Evolutionary conservation across 2,797 vertebrate genomes (phyloP).

Genomic region (Halcyon leucocephala): DNA sequence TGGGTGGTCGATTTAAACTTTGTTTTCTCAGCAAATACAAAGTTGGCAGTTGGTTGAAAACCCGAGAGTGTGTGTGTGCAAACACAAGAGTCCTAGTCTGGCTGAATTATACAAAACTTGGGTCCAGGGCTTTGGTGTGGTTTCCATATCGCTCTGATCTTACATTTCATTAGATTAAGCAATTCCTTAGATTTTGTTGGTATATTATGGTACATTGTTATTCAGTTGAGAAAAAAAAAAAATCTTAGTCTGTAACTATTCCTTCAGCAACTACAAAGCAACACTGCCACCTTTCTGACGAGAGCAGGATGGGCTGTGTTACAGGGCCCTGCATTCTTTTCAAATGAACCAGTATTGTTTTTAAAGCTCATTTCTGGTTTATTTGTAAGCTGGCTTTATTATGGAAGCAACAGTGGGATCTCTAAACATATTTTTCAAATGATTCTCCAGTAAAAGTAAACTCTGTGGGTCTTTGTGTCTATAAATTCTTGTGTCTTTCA

Average conservation of each 20-base stretch:
- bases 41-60: slow-evolving; percentile 72
- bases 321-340: slow-evolving; percentile 47
- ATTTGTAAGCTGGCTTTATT: slow-evolving; percentile 65
- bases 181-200: slow-evolving; percentile 62
- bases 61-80: slow-evolving; percentile 41
- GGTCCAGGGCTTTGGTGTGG: slow-evolving; percentile 55
- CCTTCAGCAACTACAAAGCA: slow-evolving; percentile 72
- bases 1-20: slow-evolving; percentile 75
- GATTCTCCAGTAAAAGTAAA: slow-evolving; percentile 60
- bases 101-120: slow-evolving; percentile 54
- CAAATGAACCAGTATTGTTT: slow-evolving; percentile 39
- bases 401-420: slow-evolving; percentile 35
- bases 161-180: slow-evolving; percentile 68
- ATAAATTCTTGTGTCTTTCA: not conserved
- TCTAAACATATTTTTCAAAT: slow-evolving; percentile 58
- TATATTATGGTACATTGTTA: slow-evolving; percentile 55
- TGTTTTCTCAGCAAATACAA: slow-evolving; percentile 74
- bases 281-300: slow-evolving; percentile 88
- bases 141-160: slow-evolving; percentile 72
- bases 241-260: not conserved
- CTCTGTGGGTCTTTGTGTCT: not conserved
- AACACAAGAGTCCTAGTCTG: slow-evolving; percentile 57
- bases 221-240: slow-evolving; percentile 27
- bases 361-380: slow-evolving; percentile 49
- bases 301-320: slow-evolving; percentile 36